Evolutionary conservation across 2,113 vertebrate species (phyloP).

Genomic region (Cyprichromis sp.): DNA sequence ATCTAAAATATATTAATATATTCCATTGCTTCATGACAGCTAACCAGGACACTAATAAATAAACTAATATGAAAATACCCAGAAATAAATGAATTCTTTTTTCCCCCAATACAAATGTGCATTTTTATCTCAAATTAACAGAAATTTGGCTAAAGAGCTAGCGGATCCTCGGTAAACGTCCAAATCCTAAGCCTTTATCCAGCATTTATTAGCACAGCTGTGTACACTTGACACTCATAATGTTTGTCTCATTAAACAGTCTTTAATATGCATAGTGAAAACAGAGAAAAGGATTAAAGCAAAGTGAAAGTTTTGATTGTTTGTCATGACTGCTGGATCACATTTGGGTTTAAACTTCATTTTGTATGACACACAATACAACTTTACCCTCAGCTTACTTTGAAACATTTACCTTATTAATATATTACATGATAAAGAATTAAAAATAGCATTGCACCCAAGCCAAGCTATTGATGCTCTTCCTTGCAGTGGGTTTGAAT

Average conservation of each 20-base stretch:
- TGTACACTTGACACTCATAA: not conserved
- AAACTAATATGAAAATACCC: not conserved
- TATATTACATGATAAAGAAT: not conserved
- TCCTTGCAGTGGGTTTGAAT: not conserved
- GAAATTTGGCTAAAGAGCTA: not conserved
- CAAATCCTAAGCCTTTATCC: not conserved
- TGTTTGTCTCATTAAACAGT: not conserved
- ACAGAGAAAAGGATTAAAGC: not conserved
- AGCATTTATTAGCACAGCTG: conserved; percentile 10
- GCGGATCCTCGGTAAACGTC: not conserved
- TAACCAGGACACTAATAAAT: not conserved
- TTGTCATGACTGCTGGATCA: not conserved
- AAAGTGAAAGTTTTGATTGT: not conserved
- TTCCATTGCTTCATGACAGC: not conserved
- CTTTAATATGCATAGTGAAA: not conserved
- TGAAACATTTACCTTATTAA: not conserved
- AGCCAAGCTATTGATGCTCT: not conserved
- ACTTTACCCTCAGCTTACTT: not conserved
- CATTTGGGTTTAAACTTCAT: not conserved
- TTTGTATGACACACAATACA: not conserved
- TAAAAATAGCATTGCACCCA: not conserved
- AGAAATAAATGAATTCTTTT: not conserved
- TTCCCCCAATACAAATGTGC: not conserved
- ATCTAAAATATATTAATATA: not conserved
- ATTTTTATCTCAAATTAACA: conserved; percentile 16